A percentile compares a stretch with the other conserved stretches of the same genome.
phyloP scores from a whole-genome alignment of 1,140 invertebrate species.

The Dolichoris vasculosae region DNA sequence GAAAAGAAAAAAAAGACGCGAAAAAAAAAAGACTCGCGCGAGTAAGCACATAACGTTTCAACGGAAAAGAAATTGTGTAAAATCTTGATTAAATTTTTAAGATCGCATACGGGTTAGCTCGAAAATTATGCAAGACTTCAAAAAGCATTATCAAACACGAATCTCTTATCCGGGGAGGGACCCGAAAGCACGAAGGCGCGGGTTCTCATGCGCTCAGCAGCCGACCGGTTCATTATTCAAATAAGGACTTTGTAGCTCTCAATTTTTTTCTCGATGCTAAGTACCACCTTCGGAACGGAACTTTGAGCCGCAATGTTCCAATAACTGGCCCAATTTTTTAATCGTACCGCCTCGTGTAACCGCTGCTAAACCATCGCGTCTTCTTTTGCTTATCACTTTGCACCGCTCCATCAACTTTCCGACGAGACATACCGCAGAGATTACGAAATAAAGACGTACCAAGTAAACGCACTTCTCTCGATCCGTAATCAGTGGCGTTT shows the following conservation, averaged over 20 bases:
- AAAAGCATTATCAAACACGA: neutral
- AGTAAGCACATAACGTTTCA: neutral
- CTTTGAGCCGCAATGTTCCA: neutral
- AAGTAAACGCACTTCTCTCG: neutral
- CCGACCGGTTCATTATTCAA: conserved; percentile 37
- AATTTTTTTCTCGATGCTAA: conserved; percentile 24
- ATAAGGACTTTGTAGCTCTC: conserved; percentile 25
- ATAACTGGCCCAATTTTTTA: conserved; percentile 43
- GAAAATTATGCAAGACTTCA: neutral
- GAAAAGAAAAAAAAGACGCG: neutral
- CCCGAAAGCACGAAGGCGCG: neutral
- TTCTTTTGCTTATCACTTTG: neutral
- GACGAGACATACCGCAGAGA: neutral
- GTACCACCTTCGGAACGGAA: conserved; percentile 6
- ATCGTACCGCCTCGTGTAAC: neutral
- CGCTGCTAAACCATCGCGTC: neutral
- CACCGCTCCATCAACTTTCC: neutral
- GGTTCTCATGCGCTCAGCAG: neutral
- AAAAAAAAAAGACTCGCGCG: neutral
- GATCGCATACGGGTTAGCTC: neutral
- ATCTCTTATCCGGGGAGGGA: neutral
- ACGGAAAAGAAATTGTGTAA: neutral
- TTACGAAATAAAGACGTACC: conserved; percentile 35
- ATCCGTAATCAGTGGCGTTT: neutral
- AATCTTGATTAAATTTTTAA: neutral